These are phyloP conservation scores for Vanacampus margaritifer DNA, from an alignment of 2,113 vertebrate genomes.

Conservation along the genomic window DNA sequence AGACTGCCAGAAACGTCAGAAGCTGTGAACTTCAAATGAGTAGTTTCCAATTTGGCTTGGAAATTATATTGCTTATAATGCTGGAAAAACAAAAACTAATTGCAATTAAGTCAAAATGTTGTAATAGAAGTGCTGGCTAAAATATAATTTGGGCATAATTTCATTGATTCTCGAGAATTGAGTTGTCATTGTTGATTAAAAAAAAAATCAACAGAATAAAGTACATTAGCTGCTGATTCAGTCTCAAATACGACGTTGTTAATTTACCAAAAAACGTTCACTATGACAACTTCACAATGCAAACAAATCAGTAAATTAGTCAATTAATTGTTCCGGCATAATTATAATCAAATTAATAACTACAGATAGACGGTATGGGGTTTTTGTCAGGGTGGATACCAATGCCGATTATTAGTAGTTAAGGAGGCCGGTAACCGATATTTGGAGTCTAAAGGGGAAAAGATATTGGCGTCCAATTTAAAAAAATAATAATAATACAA, in stretches of 20 bases:
- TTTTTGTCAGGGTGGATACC: too few species aligned
- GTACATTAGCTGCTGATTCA: not conserved
- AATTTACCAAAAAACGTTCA: too few species aligned
- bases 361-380: too few species aligned
- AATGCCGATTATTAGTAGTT: too few species aligned
- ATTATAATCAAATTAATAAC: too few species aligned
- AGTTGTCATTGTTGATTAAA: not conserved
- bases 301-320: too few species aligned
- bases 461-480: too few species aligned
- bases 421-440: too few species aligned
- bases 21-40: conserved; percentile 41
- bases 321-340: too few species aligned
- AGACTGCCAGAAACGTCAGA: conserved; percentile 38
- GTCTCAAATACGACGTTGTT: not conserved
- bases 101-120: conserved; percentile 17
- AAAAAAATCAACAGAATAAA: not conserved
- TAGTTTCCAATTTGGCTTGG: conserved; percentile 21
- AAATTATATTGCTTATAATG: conserved; percentile 34
- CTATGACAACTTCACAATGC: too few species aligned
- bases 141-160: not conserved
- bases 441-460: too few species aligned
- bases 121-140: not conserved
- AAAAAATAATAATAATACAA: too few species aligned
- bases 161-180: not conserved
- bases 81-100: conserved; percentile 20